Evolutionary conservation across 2,888 invertebrate genomes (phyloP).

Genomic region (Prosapia bicincta): DNA sequence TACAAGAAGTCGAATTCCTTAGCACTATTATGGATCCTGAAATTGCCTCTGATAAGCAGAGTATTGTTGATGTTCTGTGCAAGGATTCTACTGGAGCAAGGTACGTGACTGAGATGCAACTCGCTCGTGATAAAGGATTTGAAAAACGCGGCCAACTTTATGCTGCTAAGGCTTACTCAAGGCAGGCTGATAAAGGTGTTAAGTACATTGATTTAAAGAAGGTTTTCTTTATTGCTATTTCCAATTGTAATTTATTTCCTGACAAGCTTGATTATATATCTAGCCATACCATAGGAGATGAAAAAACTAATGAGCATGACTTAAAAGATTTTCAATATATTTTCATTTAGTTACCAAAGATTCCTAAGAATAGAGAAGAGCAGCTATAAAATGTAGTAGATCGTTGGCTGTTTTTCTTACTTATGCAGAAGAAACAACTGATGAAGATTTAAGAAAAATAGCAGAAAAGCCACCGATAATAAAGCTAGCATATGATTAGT

Average conservation of each 20-base stretch:
- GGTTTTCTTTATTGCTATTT: slow-evolving; percentile 40
- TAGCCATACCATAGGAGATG: slow-evolving; percentile 34
- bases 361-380: slow-evolving; percentile 33
- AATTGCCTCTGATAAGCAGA: too few relatives aligned
- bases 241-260: slow-evolving; percentile 40
- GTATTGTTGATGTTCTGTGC: slow-evolving; percentile 41
- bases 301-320: slow-evolving; percentile 37
- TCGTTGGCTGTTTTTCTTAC: slow-evolving; percentile 38
- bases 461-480: slow-evolving; percentile 9
- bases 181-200: slow-evolving; percentile 39
- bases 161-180: slow-evolving; percentile 40
- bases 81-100: slow-evolving; percentile 35
- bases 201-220: slow-evolving; percentile 38
- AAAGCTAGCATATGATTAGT: slow-evolving; percentile 35
- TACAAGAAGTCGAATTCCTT: slow-evolving; percentile 38
- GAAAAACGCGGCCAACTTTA: slow-evolving; percentile 38
- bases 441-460: slow-evolving; percentile 34
- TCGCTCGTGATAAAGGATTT: slow-evolving; percentile 35
- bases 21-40: too few relatives aligned
- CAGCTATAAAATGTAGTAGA: slow-evolving; percentile 39
- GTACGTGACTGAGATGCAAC: slow-evolving; percentile 39
- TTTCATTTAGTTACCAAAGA: slow-evolving; percentile 41
- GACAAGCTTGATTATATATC: slow-evolving; percentile 37
- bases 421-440: slow-evolving; percentile 40
- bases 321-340: slow-evolving; percentile 40